A percentile compares a stretch with the other conserved stretches of the same genome.
phyloP scores from a whole-genome alignment of 2,797 vertebrate genomes.

The Microctenopoma lineatum region DNA sequence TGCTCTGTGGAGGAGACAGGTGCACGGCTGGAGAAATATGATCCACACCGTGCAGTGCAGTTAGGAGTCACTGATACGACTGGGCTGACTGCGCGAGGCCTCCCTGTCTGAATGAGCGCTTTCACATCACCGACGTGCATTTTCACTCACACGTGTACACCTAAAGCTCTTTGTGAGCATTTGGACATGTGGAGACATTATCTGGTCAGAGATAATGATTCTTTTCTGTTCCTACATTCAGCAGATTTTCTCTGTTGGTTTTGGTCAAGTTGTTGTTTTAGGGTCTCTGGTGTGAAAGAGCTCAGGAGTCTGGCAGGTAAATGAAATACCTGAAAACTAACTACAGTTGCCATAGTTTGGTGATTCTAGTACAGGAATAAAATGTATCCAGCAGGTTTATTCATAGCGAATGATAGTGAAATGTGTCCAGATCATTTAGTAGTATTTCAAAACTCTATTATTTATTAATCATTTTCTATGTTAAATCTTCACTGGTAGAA shows the following conservation, averaged over 20 bases:
- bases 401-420: no score
- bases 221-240: constrained; percentile 15
- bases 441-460: no score
- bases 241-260: constrained; percentile 1
- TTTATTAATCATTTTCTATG: no score
- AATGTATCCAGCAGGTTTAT: no score
- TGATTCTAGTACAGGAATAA: neutral
- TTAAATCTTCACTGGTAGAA: no score
- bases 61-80: constrained; percentile 72
- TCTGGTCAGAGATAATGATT: constrained; percentile 5
- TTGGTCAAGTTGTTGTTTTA: neutral
- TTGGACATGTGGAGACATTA: constrained; percentile 3
- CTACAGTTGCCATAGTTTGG: neutral
- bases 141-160: constrained; percentile 28
- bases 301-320: constrained; percentile 1
- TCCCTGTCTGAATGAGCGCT: constrained; percentile 64
- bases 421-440: no score
- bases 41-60: constrained; percentile 56
- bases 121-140: constrained; percentile 44
- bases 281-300: neutral
- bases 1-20: constrained; percentile 33
- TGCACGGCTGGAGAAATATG: constrained; percentile 30
- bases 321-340: neutral
- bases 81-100: constrained; percentile 67
- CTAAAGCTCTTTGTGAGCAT: constrained; percentile 26